Conservation (phyloP, 2,888 invertebrate species). For the Andrena camellia region DNA sequence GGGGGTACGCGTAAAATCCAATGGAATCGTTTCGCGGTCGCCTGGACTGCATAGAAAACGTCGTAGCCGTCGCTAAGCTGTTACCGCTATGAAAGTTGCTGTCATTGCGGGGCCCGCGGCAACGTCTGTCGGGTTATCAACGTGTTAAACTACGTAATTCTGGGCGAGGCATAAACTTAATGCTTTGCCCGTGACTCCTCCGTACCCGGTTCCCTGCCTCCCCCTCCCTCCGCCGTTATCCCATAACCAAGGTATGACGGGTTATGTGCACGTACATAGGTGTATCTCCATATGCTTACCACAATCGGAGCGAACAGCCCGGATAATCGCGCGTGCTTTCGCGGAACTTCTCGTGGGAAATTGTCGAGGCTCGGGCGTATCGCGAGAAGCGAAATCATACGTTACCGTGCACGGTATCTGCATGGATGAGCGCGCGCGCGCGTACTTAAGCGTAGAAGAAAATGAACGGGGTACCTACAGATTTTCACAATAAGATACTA, state of each 20-base stretch:
- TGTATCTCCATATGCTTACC: conserved; percentile 59
- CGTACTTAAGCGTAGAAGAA: background rate
- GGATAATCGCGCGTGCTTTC: conserved; percentile 67
- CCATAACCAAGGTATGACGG: conserved; percentile 64
- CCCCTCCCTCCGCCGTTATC: conserved; percentile 17
- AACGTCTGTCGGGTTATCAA: conserved; percentile 70
- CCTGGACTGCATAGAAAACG: conserved; percentile 18
- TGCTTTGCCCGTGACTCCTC: conserved; percentile 45
- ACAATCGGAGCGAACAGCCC: conserved; percentile 66
- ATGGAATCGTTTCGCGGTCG: background rate
- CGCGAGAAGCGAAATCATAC: conserved; percentile 49
- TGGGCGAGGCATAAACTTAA: conserved; percentile 71
- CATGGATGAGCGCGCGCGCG: background rate
- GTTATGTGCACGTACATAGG: conserved; percentile 39
- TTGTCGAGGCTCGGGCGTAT: conserved; percentile 54
- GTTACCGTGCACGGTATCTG: conserved; percentile 3
- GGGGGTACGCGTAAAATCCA: too few relatives aligned
- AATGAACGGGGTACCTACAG: background rate
- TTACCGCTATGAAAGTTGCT: conserved; percentile 27
- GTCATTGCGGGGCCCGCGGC: conserved; percentile 34
- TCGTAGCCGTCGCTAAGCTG: background rate
- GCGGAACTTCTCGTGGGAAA: conserved; percentile 66
- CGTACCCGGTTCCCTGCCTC: conserved; percentile 6
- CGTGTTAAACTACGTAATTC: conserved; percentile 76
- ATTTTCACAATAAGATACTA: background rate